phyloP scores from a whole-genome alignment of 2,113 vertebrate species.

The Tapirus terrestris region DNA sequence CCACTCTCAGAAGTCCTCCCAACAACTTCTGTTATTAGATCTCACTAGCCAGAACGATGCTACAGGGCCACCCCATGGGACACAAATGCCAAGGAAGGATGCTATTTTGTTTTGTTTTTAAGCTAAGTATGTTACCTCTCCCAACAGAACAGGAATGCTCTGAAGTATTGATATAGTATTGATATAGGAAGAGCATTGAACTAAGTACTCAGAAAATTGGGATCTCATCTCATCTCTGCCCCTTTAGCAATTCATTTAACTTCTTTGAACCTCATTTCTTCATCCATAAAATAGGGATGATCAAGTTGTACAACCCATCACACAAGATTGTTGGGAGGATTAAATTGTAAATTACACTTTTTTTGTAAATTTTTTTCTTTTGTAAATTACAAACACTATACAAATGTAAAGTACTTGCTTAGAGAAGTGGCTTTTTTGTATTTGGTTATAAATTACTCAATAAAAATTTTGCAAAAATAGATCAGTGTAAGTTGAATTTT shows the following conservation, averaged over 20 bases:
- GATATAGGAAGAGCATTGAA: not conserved
- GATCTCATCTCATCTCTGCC: not conserved
- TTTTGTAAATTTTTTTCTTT: not conserved
- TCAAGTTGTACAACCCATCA: not conserved
- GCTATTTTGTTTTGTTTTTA: not conserved
- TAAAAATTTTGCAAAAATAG: not conserved
- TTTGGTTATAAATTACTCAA: not conserved
- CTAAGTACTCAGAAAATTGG: not conserved
- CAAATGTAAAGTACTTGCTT: not conserved
- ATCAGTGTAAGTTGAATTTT: not conserved
- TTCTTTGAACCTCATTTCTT: not conserved
- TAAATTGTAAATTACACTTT: not conserved
- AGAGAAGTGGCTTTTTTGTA: not conserved
- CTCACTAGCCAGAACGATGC: not conserved
- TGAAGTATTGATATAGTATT: not conserved
- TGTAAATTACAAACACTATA: not conserved
- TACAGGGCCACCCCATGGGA: too few relatives aligned
- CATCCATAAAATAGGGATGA: not conserved
- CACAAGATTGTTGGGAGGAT: not conserved
- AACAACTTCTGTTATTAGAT: accelerated
- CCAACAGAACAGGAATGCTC: not conserved
- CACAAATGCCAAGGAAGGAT: not conserved
- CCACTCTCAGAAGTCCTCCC: not conserved
- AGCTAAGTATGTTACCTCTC: not conserved
- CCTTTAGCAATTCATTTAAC: not conserved